These are phyloP conservation scores for Epirrhoe alternata DNA, from an alignment of 2,888 invertebrate genomes.

Conservation along the genomic window DNA sequence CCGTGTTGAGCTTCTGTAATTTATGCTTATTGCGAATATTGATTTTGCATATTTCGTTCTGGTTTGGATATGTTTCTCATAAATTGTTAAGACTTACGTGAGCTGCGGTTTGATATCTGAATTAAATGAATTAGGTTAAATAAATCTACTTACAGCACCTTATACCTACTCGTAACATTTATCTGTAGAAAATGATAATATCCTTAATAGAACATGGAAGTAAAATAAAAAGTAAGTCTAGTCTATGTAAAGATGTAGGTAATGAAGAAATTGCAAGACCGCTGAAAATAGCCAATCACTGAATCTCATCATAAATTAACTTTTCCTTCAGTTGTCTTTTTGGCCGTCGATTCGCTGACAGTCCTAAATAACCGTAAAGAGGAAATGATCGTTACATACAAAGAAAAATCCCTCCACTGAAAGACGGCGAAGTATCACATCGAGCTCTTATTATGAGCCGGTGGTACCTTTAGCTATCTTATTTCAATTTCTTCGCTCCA, in stretches of 20 bases:
- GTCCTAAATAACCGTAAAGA: slow-evolving; percentile 42
- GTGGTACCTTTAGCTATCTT: slow-evolving; percentile 77
- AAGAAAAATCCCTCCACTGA: slow-evolving; percentile 54
- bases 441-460: slow-evolving; percentile 68
- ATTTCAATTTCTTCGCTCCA: slow-evolving; percentile 84
- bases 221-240: neutral
- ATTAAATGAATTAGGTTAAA: slow-evolving; percentile 7
- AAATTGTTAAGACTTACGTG: slow-evolving; percentile 23
- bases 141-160: neutral
- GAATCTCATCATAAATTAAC: slow-evolving; percentile 29
- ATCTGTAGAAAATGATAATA: neutral
- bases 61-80: slow-evolving; percentile 30
- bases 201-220: neutral
- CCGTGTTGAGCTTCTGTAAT: slow-evolving; percentile 39
- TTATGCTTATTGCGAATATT: slow-evolving; percentile 41
- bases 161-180: neutral
- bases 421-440: slow-evolving; percentile 52
- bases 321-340: slow-evolving; percentile 29
- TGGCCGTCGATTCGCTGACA: slow-evolving; percentile 38
- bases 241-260: neutral
- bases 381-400: slow-evolving; percentile 63
- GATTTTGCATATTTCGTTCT: slow-evolving; percentile 35
- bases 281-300: slow-evolving; percentile 21
- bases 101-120: slow-evolving; percentile 19
- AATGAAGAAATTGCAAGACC: neutral